Evolutionary conservation across 2,113 vertebrate species (phyloP).

Genomic region (Clarias magur): DNA sequence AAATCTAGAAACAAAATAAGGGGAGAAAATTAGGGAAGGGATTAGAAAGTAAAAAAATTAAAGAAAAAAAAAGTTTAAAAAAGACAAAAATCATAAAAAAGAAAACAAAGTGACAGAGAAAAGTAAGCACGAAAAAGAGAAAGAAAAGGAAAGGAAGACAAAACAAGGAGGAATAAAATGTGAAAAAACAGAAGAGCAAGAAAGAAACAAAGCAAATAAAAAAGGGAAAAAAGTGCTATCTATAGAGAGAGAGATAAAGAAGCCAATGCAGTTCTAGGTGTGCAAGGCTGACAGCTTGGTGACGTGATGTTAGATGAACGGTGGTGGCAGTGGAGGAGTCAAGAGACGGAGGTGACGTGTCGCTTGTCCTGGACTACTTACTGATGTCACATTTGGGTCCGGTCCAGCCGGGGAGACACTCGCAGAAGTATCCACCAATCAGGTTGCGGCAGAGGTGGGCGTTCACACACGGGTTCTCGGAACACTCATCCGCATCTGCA

Average conservation of each 20-base stretch:
- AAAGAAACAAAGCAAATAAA: neutral
- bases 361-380: conserved; percentile 65
- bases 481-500: conserved; percentile 89
- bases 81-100: neutral
- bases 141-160: neutral
- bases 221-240: no score
- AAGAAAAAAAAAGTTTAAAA: neutral
- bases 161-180: neutral
- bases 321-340: neutral
- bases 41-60: neutral
- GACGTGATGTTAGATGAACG: no score
- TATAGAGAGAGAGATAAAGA: neutral
- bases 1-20: neutral
- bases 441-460: conserved; percentile 90
- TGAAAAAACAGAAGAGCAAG: neutral
- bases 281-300: neutral
- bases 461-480: conserved; percentile 83
- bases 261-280: neutral
- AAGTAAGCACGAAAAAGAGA: neutral
- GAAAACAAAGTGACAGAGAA: neutral
- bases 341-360: neutral
- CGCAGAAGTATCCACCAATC: conserved; percentile 91
- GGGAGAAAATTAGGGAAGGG: neutral
- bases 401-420: conserved; percentile 87
- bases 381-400: conserved; percentile 89